These are phyloP conservation scores for Agapornis roseicollis DNA, from an alignment of 2,113 vertebrate species.

Conservation along the genomic window DNA sequence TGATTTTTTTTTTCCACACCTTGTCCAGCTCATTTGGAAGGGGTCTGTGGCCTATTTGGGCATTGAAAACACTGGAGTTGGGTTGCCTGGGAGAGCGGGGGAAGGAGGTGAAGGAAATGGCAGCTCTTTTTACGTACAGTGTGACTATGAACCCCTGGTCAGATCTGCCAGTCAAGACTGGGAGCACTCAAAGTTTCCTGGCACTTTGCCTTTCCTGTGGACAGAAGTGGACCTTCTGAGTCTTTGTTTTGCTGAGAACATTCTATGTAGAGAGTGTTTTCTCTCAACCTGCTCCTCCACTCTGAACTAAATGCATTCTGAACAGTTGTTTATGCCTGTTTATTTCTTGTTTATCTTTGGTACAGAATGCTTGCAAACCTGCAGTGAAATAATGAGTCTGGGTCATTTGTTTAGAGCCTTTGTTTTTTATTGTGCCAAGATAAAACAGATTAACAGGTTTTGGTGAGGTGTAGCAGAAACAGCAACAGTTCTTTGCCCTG, in stretches of 20 bases:
- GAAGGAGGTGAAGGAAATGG: not conserved
- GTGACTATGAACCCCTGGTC: not conserved
- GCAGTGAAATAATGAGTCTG: not conserved
- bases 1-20: not conserved
- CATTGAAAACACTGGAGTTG: not conserved
- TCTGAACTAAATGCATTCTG: not conserved
- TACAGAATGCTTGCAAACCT: not conserved
- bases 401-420: not conserved
- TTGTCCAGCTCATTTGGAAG: not conserved
- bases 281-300: not conserved
- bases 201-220: not conserved
- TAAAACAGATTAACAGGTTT: not conserved
- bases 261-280: not conserved
- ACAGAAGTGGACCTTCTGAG: too few species aligned
- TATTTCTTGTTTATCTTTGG: not conserved
- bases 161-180: not conserved
- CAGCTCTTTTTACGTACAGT: not conserved
- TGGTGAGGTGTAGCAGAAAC: not conserved
- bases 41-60: accelerated
- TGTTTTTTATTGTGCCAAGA: not conserved
- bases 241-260: not conserved
- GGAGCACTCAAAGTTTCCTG: not conserved
- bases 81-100: not conserved
- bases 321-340: not conserved
- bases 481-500: not conserved